Evolutionary conservation across 2,888 invertebrate genomes (phyloP).

Genomic region (Drosophila limbata): DNA sequence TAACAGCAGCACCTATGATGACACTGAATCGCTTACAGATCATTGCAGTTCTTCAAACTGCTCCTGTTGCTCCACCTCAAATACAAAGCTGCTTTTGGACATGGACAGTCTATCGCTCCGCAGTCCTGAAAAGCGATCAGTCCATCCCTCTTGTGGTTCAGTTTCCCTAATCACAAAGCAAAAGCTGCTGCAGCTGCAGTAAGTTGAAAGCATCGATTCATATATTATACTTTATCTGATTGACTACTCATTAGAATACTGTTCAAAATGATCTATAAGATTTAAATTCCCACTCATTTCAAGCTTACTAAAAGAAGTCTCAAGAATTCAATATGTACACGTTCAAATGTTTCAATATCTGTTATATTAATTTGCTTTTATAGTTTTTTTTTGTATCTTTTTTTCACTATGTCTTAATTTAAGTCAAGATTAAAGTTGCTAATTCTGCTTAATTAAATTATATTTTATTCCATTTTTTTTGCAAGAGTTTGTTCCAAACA

Average conservation of each 20-base stretch:
- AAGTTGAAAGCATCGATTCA: constrained; percentile 6
- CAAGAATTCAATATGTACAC: neutral
- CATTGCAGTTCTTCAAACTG: neutral
- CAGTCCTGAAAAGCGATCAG: neutral
- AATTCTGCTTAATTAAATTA: constrained; percentile 4
- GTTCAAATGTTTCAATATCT: constrained; percentile 13
- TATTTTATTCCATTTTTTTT: neutral
- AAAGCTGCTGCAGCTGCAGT: constrained; percentile 24
- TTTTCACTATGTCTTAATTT: constrained; percentile 5
- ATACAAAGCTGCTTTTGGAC: neutral
- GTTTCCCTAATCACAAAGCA: neutral
- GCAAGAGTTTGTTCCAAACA: neutral
- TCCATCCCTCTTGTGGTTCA: constrained; percentile 6
- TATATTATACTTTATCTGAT: neutral
- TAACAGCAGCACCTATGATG: neutral
- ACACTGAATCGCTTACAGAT: neutral
- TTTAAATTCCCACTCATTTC: neutral
- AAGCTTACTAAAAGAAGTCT: neutral
- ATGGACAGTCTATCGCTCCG: neutral
- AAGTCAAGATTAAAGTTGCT: constrained; percentile 36
- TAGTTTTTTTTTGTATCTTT: constrained; percentile 5
- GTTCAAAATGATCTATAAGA: neutral
- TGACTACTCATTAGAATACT: neutral
- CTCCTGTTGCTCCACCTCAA: neutral
- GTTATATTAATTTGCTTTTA: constrained; percentile 10